Conservation (phyloP, 2,797 vertebrate species). For the Selene dorsalis region DNA sequence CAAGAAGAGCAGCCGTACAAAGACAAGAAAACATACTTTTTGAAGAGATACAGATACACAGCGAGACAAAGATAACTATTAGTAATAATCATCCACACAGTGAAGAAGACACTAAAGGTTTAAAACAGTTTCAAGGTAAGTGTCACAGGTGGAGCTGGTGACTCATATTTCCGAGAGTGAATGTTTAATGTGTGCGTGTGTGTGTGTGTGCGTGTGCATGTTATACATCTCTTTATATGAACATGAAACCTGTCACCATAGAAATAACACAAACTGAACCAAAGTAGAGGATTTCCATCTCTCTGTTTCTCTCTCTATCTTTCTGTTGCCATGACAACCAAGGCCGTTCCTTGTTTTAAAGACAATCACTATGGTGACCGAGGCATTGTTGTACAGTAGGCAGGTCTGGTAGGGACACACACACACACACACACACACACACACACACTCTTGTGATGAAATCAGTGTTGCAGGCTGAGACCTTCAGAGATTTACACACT, state of each 20-base stretch:
- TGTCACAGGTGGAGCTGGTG: no score
- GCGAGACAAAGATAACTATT: no score
- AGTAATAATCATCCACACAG: no score
- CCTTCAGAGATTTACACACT: constrained; percentile 23
- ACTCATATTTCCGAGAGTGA: no score
- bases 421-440: not conserved
- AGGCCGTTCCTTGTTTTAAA: constrained; percentile 75
- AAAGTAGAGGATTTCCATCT: constrained; percentile 33
- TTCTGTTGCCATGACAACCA: constrained; percentile 80
- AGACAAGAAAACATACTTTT: no score
- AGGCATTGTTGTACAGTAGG: constrained; percentile 38
- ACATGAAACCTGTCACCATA: constrained; percentile 1
- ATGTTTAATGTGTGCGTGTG: not conserved
- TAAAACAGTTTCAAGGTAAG: no score
- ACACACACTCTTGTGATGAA: constrained; percentile 12
- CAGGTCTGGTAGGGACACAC: constrained; percentile 4
- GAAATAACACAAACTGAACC: constrained; percentile 3
- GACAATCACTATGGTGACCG: constrained; percentile 66
- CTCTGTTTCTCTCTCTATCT: constrained; percentile 10
- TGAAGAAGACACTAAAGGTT: no score
- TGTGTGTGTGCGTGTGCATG: not conserved
- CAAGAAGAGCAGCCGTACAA: no score
- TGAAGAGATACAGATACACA: no score
- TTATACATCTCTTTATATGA: not conserved
- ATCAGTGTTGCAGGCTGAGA: constrained; percentile 33